A percentile compares a stretch with the other conserved stretches of the same genome.
Evolutionary conservation across 30 jellyfish, hydroid and myxozoan genomes (phyloP).

Genomic region (Clytia hemisphaerica): DNA sequence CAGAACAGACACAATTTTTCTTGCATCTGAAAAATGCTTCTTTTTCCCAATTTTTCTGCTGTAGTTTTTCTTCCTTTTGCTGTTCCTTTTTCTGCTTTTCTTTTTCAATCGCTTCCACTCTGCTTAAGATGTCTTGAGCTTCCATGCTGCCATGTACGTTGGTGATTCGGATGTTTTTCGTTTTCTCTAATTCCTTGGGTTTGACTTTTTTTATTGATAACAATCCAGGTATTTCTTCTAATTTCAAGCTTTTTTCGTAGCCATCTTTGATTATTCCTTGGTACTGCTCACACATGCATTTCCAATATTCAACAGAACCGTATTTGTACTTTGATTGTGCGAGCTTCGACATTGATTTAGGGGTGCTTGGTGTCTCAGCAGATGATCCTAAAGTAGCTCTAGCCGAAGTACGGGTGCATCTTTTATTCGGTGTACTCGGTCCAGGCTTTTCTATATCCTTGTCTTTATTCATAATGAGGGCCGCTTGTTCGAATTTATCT

Average conservation of each 20-base stretch:
- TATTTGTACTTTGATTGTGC: not conserved
- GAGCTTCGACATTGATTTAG: conserved; percentile 4
- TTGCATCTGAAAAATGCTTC: conserved; percentile 13
- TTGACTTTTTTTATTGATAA: not conserved
- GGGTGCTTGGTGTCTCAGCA: conserved; percentile 4
- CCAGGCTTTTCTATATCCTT: not conserved
- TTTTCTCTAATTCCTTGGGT: not conserved
- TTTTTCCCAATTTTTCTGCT: not conserved
- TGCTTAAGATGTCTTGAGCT: not conserved
- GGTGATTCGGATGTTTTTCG: conserved; percentile 2
- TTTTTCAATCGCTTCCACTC: not conserved
- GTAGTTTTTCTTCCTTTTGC: not conserved
- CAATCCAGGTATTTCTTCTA: conserved; percentile 6
- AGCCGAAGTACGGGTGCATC: conserved; percentile 5
- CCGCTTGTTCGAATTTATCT: conserved; percentile 31
- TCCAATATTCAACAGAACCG: not conserved
- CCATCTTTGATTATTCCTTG: not conserved
- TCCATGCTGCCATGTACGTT: conserved; percentile 14
- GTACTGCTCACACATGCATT: conserved; percentile 9
- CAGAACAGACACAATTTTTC: conserved; percentile 9
- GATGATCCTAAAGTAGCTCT: too few relatives aligned
- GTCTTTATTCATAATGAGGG: not conserved
- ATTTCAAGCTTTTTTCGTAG: conserved; percentile 17
- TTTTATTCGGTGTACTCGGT: conserved; percentile 11
- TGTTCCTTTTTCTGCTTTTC: not conserved